Evolutionary conservation across 2,888 invertebrate species (phyloP).

Genomic region (Tanypteryx hageni): DNA sequence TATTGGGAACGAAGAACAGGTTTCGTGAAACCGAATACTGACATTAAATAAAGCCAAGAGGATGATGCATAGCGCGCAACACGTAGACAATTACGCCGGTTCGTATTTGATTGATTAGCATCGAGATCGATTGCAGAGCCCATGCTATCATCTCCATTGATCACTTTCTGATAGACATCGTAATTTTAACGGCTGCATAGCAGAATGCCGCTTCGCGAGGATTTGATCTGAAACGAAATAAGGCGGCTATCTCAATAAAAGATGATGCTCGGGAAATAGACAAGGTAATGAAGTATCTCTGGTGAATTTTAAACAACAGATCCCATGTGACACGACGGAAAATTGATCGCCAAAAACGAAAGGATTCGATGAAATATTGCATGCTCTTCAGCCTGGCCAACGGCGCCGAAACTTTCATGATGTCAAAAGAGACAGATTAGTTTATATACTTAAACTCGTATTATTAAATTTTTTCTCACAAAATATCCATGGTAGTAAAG

Average conservation of each 20-base stretch:
- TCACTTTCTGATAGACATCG: not conserved
- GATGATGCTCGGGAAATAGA: not conserved
- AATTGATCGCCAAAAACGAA: not conserved
- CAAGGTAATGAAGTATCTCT: not conserved
- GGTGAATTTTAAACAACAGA: not conserved
- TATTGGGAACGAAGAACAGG: slow-evolving; percentile 21
- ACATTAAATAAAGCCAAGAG: not conserved
- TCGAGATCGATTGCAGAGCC: not conserved
- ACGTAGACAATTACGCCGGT: not conserved
- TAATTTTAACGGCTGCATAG: not conserved
- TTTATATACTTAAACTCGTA: no score
- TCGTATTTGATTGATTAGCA: slow-evolving; percentile 20
- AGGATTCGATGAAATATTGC: no score
- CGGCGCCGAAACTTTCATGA: no score
- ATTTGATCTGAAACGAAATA: not conserved
- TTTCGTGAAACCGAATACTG: slow-evolving; percentile 2
- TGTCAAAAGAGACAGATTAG: no score
- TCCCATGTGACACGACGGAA: not conserved
- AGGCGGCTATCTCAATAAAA: not conserved
- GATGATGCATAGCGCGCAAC: not conserved
- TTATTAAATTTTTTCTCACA: no score
- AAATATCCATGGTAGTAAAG: no score
- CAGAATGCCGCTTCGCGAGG: not conserved
- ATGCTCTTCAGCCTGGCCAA: no score
- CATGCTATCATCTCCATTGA: slow-evolving; percentile 13